Evolutionary conservation across 2,797 vertebrate genomes (phyloP), one percentile per base, ranked within the genome.

Genomic region (Intellagama lesueurii): DNA sequence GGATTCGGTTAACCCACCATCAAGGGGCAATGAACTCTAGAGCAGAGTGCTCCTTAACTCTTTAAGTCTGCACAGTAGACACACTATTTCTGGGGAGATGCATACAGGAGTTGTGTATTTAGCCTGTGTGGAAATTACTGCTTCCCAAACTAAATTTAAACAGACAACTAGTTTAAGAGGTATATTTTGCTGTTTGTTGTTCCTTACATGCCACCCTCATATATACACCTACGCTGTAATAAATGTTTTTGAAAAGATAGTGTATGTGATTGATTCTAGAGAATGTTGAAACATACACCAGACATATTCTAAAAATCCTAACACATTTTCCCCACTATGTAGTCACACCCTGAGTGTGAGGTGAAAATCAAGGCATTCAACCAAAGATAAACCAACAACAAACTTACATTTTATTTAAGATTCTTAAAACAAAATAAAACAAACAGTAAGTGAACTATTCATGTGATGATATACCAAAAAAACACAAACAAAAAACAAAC

Each of bases 101-200:
- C 77, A 78, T 89, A 91, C 26, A 56, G 26, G 7, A 3, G 44
- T 1, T 1, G 47, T 87, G 70, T 76, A 69, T 66, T 88, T 81
- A 93, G 83, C 49, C 17, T 2, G 7, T 11, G 85, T 35, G 86
- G 69, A 91, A 87, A 87, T 91, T 47, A 22, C 81, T 70, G 30
- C 40, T 92, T 87, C 49, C 60, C 66, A 92, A 90, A 92, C 30
- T 44, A 91, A 92, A 93, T 44, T 90, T 77, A 75, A 75, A 28
- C 40, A 73, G 73, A 76, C 79, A 91, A 69, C 66, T 87, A 90
- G 64, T 73, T 72, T 75, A 81, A 85, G 88, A 14, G 32, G 16
- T 88, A 44, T 91, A 81, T 40, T 77, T 70, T 90, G 32, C n/a
- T 16, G 1, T 12, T 24, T 30, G 81, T 28, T 77, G 81, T 28